These are phyloP conservation scores for Nemurella pictetii DNA, from an alignment of 2,888 invertebrate genomes.

Conservation along the genomic window DNA sequence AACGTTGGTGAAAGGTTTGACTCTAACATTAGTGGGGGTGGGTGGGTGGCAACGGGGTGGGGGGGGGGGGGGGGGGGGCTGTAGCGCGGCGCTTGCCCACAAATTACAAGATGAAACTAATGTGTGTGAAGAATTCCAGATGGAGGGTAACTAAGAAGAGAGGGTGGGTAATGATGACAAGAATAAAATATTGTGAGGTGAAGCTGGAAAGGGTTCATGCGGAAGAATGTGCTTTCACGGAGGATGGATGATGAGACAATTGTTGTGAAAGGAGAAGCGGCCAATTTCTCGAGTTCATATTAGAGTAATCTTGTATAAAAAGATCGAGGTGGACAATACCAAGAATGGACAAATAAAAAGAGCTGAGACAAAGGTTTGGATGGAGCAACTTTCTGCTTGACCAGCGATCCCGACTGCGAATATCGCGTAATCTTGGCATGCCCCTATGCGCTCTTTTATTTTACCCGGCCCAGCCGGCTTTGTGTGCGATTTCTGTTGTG, in stretches of 20 bases:
- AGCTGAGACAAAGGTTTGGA: constrained; percentile 23
- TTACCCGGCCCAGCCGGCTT: not conserved
- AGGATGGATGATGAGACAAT: constrained; percentile 11
- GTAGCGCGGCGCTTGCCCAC: not conserved
- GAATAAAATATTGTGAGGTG: constrained; percentile 33
- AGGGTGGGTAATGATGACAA: constrained; percentile 34
- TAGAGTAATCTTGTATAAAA: constrained; percentile 30
- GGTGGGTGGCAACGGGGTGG: not conserved
- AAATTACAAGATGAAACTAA: constrained; percentile 33
- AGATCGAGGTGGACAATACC: constrained; percentile 30
- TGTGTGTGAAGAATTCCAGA: constrained; percentile 38
- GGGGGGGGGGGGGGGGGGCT: not conserved
- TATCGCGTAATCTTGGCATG: constrained; percentile 20
- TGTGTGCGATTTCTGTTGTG: constrained; percentile 26
- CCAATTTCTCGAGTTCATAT: constrained; percentile 29
- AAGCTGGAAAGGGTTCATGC: constrained; percentile 33
- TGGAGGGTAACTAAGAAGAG: constrained; percentile 31
- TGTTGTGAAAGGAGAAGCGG: constrained; percentile 16
- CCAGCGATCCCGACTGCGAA: not conserved
- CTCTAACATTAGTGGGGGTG: not conserved
- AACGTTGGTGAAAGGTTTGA: not conserved
- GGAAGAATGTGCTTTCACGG: constrained; percentile 3
- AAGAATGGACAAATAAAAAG: constrained; percentile 33
- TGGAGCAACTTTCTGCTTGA: constrained; percentile 30
- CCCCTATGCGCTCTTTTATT: constrained; percentile 18